phyloP scores from a whole-genome alignment of 1,140 invertebrate species.

The Pseudomyrmex sp. region DNA sequence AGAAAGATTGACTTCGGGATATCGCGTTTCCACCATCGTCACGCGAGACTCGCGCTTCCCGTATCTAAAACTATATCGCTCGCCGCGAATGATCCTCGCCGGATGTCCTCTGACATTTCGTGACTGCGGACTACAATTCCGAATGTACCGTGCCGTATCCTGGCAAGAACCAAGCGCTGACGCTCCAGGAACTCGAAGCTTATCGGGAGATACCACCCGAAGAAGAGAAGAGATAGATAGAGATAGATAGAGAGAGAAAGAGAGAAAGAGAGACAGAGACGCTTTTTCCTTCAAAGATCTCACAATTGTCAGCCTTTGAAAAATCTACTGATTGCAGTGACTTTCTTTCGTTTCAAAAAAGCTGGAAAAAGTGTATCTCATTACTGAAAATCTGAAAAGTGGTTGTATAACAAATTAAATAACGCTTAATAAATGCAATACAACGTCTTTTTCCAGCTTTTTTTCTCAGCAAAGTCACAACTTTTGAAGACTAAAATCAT shows the following conservation, averaged over 20 bases:
- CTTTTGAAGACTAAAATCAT: not conserved
- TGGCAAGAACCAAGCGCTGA: constrained; percentile 26
- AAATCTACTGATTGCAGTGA: not conserved
- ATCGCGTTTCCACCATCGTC: constrained; percentile 57
- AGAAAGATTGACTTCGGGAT: constrained; percentile 36
- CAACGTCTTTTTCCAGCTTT: not conserved
- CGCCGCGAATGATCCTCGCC: constrained; percentile 35
- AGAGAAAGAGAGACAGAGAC: not conserved
- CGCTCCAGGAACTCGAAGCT: constrained; percentile 18
- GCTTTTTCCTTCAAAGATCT: constrained; percentile 36
- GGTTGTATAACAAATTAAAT: not conserved
- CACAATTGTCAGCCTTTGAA: not conserved
- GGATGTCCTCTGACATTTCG: constrained; percentile 74
- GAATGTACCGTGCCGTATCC: constrained; percentile 3
- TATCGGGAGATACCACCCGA: too few species aligned
- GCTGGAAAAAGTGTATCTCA: not conserved
- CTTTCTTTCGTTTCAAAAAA: not conserved
- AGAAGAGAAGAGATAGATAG: too few species aligned
- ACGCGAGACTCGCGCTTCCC: constrained; percentile 63
- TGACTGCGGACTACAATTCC: constrained; percentile 69
- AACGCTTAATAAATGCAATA: not conserved
- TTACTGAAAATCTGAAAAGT: not conserved
- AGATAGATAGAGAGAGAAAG: too few species aligned
- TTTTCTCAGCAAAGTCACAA: not conserved
- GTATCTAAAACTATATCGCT: constrained; percentile 58